Evolutionary conservation across 2,888 invertebrate species (phyloP), one percentile per base, ranked within the genome.

Genomic region (Epistrophella euchroma): DNA sequence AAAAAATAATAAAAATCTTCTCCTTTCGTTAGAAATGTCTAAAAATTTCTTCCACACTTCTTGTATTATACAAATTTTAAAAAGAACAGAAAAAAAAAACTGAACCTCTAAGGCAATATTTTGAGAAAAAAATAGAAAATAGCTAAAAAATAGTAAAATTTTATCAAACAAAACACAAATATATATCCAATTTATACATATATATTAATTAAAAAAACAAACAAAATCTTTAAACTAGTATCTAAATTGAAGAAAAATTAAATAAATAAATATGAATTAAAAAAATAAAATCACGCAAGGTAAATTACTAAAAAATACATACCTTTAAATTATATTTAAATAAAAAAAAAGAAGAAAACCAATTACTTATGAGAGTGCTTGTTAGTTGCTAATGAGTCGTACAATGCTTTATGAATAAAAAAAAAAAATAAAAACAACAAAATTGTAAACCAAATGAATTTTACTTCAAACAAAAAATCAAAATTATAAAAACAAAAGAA

Each of bases 321-420:
- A 66, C 25, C 64, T 64, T 4, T 4, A 10, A 68, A 62, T 73
- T 74, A 75, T 52, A 70, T 15, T 81, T 64, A 73, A 50, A 45
- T 13, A 47, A 15, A 64, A n/a, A 68, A 32, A 75, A 73, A 66
- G 40, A 45, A 73, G 43, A 68, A 81, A 74, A 86, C 58, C 72
- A 87, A 87, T 83, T 83, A 87, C 80, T 83, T 77, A 85, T 88
- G 87, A 86, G 80, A 83, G 68, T 87, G 86, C 86, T 86, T 84
- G 85, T 88, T 86, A 83, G 88, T 88, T 88, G 87, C 86, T 78
- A 77, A 87, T 86, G 82, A 88, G 83, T 68, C 81, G 86, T 82
- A 84, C 88, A 86, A 85, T 86, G 87, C 87, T 87, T 88, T 88
- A 88, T 88, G 78, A 73, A 85, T 76, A 25, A 58, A 68, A 52